phyloP scores from a whole-genome alignment of 2,113 vertebrate species.

The Lanius ludovicianus region DNA sequence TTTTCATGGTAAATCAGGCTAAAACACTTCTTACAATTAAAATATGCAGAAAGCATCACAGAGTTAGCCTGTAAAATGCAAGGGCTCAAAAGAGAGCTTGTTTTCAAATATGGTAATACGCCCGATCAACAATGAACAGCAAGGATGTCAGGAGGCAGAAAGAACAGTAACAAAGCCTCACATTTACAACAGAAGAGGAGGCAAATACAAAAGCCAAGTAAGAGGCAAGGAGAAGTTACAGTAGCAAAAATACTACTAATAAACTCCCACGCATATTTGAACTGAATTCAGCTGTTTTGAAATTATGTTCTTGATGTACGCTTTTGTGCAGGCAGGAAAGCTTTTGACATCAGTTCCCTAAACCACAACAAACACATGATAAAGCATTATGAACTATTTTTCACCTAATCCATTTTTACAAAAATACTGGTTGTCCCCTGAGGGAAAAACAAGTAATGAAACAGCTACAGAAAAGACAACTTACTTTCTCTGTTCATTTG shows the following conservation, averaged over 20 bases:
- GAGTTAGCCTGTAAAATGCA: neutral
- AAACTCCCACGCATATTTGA: neutral
- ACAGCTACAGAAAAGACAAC: neutral
- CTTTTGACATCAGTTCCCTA: neutral
- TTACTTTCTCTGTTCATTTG: neutral
- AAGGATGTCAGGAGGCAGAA: neutral
- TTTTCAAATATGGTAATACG: neutral
- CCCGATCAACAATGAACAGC: neutral
- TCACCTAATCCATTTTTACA: neutral
- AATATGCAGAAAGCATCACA: neutral
- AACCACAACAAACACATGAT: neutral
- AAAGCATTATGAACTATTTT: neutral
- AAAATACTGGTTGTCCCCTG: neutral
- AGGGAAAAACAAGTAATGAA: neutral
- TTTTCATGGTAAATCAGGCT: neutral
- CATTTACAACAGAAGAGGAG: neutral
- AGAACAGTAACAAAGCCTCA: neutral
- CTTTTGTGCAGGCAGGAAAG: neutral
- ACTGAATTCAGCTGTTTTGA: neutral
- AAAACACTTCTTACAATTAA: neutral
- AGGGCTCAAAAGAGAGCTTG: neutral
- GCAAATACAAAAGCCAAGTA: neutral
- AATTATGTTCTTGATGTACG: neutral
- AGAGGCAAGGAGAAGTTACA: neutral
- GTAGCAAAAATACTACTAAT: neutral